Percentiles rank a stretch among this genome's conserved stretches.
phyloP scores from a whole-genome alignment of 2,888 invertebrate species.

The Melinaea menophilus region DNA sequence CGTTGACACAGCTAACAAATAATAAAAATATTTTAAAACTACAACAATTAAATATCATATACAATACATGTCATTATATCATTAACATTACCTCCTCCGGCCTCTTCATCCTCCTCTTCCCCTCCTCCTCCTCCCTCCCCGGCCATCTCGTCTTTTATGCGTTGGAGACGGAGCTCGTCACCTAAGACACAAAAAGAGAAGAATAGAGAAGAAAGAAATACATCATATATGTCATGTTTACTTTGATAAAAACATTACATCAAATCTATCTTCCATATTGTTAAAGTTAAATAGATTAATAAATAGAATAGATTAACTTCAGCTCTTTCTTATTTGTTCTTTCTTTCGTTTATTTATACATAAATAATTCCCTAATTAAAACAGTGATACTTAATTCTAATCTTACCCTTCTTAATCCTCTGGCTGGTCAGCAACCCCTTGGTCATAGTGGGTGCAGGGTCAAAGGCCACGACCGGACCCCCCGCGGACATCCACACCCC shows the following conservation, averaged over 20 bases:
- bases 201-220: neutral
- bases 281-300: too few species aligned
- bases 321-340: too few species aligned
- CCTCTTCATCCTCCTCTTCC: conserved; percentile 59
- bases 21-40: too few species aligned
- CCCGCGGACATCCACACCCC: conserved; percentile 66
- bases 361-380: neutral
- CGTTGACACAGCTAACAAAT: too few species aligned
- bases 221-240: too few species aligned
- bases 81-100: conserved; percentile 47
- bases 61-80: neutral
- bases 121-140: conserved; percentile 55
- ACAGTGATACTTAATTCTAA: neutral
- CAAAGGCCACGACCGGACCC: conserved; percentile 66
- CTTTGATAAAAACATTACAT: too few species aligned
- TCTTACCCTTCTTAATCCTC: conserved; percentile 57
- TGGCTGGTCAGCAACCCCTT: conserved; percentile 56
- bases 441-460: conserved; percentile 59
- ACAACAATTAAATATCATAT: too few species aligned
- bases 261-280: too few species aligned
- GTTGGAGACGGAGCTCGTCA: conserved; percentile 62
- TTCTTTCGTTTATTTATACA: too few species aligned
- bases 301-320: too few species aligned
- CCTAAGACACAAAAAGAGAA: conserved; percentile 40
- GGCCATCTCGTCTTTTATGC: conserved; percentile 63